Base-by-base conservation (phyloP, 2,888 invertebrate species). In the Perizoma flavofasciatum region DNA sequence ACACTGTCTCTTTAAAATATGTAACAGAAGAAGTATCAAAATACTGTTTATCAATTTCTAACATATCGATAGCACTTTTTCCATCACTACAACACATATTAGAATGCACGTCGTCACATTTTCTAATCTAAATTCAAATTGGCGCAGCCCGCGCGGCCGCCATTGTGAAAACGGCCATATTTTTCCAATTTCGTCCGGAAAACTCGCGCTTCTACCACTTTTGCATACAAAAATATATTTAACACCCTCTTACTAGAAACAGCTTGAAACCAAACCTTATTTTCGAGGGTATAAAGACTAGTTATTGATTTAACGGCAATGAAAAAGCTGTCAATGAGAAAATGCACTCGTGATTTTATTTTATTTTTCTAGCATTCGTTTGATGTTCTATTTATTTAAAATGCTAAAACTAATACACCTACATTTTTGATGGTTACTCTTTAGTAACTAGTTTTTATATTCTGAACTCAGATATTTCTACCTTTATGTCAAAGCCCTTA, bases 41-140 rank as follows among this genome's bases (percentile, higher is more conserved):
- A n/a, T n/a, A n/a, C n/a, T n/a, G n/a, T n/a, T n/a, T n/a, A 35
- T 4, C 8, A 11, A 41, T 35, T 43, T 47, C 7, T 10, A 43
- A 55, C 33, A 10, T 41, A 59, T 59, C 44, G 53, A 60, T 61
- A 44, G 8, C 4, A 8, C 6, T 0, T 9, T 45, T 50, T 66
- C 62, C 83, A 74, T 61, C 86, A 61, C 86, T 83, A 78, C 68
- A 79, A 82, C 85, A 82, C 85, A 86, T 88, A 88, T 88, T 88
- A 88, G 85, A 87, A 78, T 82, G 83, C 82, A 85, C 81, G 84
- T 82, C 88, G 85, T 86, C 86, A 86, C 88, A 89, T 88, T 88
- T 89, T 89, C 88, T 88, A 90, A 90, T 90, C 89, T 90, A 89
- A 88, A 90, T 90, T 90, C 89, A 90, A 90, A 90, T 90, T 89